These are phyloP conservation scores for Amblyraja radiata DNA, from an alignment of 2,797 vertebrate genomes.

Conservation along the genomic window DNA sequence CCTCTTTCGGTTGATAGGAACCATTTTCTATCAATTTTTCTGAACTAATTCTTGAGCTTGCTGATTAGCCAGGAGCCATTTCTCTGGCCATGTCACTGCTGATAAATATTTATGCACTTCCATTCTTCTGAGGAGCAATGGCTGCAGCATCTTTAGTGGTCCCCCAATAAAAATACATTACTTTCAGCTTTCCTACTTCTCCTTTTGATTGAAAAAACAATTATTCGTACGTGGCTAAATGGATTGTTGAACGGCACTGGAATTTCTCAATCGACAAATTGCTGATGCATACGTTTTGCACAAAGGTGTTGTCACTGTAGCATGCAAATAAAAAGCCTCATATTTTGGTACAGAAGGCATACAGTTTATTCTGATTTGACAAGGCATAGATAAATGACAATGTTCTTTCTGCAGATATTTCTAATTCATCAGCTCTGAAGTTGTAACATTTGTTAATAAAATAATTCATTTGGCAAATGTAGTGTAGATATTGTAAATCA, in stretches of 20 bases:
- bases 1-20: slow-evolving; percentile 47
- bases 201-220: not conserved
- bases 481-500: not conserved
- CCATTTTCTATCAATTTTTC: slow-evolving; percentile 45
- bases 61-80: slow-evolving; percentile 50
- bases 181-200: not conserved
- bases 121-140: slow-evolving; percentile 44
- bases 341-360: not conserved
- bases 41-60: slow-evolving; percentile 49
- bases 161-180: slow-evolving; percentile 1
- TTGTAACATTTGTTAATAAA: not conserved
- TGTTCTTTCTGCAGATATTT: not conserved
- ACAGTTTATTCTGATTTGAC: not conserved
- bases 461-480: not conserved
- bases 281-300: not conserved
- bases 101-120: slow-evolving; percentile 57
- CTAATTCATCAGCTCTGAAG: not conserved
- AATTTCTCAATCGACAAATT: not conserved
- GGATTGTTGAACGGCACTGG: not conserved
- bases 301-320: not conserved
- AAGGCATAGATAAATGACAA: not conserved
- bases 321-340: not conserved
- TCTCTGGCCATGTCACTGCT: slow-evolving; percentile 42
- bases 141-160: slow-evolving; percentile 32
- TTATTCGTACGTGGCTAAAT: not conserved